phyloP scores from a whole-genome alignment of 2,113 vertebrate species.

The Thunnus thynnus region DNA sequence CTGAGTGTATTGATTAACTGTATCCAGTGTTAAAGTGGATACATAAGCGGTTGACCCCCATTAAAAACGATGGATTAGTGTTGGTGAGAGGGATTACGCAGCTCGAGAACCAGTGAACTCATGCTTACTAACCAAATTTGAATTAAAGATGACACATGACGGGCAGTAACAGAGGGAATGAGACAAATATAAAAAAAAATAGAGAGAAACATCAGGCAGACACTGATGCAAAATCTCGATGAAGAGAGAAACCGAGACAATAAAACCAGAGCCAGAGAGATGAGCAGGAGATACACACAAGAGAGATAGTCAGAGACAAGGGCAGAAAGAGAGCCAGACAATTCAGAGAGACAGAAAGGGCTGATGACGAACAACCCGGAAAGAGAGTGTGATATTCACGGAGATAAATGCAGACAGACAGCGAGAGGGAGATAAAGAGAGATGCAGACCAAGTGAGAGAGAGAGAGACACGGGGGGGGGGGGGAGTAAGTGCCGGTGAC shows the following conservation, averaged over 20 bases:
- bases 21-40: background rate
- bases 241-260: background rate
- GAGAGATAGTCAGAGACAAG: constrained; percentile 19
- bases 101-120: background rate
- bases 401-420: constrained; percentile 37
- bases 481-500: constrained; percentile 5
- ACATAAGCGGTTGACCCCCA: background rate
- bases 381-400: constrained; percentile 13
- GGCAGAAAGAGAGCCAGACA: constrained; percentile 1
- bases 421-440: background rate
- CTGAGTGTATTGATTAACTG: background rate
- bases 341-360: constrained; percentile 8
- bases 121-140: background rate
- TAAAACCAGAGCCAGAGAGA: background rate
- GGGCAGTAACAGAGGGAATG: background rate
- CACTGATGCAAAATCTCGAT: background rate
- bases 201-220: background rate
- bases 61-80: background rate
- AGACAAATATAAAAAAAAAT: background rate
- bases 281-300: constrained; percentile 6
- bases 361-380: constrained; percentile 14
- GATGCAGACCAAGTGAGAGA: constrained; percentile 23
- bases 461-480: background rate
- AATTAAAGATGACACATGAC: background rate
- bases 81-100: background rate